phyloP scores from a whole-genome alignment of 2,113 vertebrate species.

The Phodopus roborovskii region DNA sequence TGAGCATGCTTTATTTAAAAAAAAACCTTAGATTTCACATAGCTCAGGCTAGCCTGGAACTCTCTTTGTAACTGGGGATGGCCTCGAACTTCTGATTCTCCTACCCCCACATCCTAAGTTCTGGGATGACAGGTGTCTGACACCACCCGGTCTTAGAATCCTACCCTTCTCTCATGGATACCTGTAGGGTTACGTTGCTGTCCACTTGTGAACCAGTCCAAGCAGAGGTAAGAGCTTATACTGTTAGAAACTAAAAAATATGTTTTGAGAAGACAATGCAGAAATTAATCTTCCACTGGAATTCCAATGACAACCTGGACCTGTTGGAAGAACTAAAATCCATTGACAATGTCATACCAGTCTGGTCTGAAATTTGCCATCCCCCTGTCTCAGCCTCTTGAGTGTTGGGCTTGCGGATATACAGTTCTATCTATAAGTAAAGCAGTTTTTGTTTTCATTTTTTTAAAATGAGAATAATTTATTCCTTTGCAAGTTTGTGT shows the following conservation, averaged over 20 bases:
- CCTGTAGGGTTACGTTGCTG: neutral
- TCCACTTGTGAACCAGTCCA: neutral
- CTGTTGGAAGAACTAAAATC: neutral
- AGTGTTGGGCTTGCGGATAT: neutral
- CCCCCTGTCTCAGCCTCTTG: neutral
- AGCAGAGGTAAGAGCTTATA: neutral
- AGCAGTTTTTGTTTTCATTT: neutral
- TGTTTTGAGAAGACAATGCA: constrained; percentile 5
- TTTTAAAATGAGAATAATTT: neutral
- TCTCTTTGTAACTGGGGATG: no score
- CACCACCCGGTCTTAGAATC: neutral
- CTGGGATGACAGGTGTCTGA: neutral
- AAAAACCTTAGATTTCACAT: neutral
- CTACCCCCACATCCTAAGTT: no score
- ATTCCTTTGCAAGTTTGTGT: neutral
- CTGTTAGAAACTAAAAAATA: neutral
- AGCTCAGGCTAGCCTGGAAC: no score
- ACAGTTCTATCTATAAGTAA: no score
- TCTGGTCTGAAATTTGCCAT: neutral
- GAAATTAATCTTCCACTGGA: neutral
- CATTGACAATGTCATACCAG: neutral
- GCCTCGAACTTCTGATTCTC: no score
- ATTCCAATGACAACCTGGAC: neutral
- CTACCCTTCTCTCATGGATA: no score
- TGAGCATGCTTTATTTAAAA: neutral